Evolutionary conservation across 2,113 vertebrate species (phyloP).

Genomic region (Psittacula cyanocephala): DNA sequence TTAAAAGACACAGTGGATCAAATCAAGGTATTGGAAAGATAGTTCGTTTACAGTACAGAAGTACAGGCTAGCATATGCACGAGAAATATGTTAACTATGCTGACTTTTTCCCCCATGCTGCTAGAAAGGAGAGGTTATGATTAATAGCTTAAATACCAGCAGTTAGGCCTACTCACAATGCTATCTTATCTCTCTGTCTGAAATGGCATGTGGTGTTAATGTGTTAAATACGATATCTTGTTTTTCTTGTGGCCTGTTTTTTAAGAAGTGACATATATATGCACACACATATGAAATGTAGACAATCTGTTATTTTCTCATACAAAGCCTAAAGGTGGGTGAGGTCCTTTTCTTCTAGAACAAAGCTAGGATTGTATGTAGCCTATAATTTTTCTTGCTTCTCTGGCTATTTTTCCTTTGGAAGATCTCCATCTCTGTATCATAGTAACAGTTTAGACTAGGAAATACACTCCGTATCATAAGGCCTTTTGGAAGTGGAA

Average conservation of each 20-base stretch:
- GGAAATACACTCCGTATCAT: neutral
- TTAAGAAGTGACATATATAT: neutral
- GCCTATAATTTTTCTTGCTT: neutral
- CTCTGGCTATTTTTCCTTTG: constrained; percentile 10
- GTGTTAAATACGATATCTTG: constrained; percentile 45
- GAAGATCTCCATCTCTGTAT: neutral
- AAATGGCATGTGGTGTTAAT: constrained; percentile 52
- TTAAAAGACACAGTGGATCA: constrained; percentile 1
- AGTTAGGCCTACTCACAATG: neutral
- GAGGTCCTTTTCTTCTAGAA: neutral
- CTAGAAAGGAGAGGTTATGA: constrained; percentile 33
- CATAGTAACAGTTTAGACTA: neutral
- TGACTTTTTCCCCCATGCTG: neutral
- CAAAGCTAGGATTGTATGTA: neutral
- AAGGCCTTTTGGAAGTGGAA: neutral
- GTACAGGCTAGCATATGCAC: neutral
- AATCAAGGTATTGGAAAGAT: constrained; percentile 14
- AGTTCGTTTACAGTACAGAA: neutral
- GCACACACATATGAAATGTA: neutral
- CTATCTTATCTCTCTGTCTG: constrained; percentile 49
- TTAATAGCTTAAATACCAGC: constrained; percentile 45
- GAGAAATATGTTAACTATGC: constrained; percentile 44
- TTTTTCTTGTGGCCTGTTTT: constrained; percentile 14
- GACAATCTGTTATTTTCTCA: neutral
- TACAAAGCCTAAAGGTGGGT: neutral